Conservation (phyloP, 64 coral and sea anemone genomes). For the Platygyra sinensis region DNA sequence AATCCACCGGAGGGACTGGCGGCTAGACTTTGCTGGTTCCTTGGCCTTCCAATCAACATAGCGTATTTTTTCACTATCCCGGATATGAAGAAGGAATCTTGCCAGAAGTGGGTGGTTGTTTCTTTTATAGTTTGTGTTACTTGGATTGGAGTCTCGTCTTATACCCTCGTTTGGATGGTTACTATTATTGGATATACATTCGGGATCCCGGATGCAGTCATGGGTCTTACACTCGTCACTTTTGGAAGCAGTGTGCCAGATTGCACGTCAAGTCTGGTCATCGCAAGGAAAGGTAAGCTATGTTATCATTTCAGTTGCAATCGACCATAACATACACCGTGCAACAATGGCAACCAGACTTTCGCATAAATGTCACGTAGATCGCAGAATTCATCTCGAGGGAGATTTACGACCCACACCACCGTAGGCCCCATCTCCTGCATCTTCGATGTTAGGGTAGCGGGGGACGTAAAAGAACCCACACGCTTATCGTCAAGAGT, state of each 20-base stretch:
- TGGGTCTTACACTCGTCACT: slow-evolving; percentile 64
- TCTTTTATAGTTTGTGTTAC: slow-evolving; percentile 65
- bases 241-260: slow-evolving; percentile 63
- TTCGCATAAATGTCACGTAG: background rate
- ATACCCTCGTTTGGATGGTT: slow-evolving; percentile 70
- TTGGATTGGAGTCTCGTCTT: slow-evolving; percentile 49
- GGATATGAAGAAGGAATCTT: slow-evolving; percentile 59
- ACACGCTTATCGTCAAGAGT: too few relatives aligned
- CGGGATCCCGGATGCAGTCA: slow-evolving; percentile 55
- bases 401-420: too few relatives aligned
- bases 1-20: slow-evolving; percentile 26
- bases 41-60: slow-evolving; percentile 63
- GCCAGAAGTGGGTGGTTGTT: slow-evolving; percentile 62
- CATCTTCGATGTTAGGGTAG: too few relatives aligned
- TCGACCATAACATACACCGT: background rate
- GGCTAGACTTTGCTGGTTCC: slow-evolving; percentile 54
- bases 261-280: slow-evolving; percentile 46
- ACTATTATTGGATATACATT: slow-evolving; percentile 69
- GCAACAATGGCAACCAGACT: background rate
- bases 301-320: too few relatives aligned
- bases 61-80: slow-evolving; percentile 66
- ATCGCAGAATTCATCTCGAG: too few relatives aligned
- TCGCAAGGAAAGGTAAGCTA: slow-evolving; percentile 67
- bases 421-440: too few relatives aligned
- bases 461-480: too few relatives aligned